Base-by-base conservation (phyloP, 2,888 invertebrate species). In the Microctonus hyperodae region DNA sequence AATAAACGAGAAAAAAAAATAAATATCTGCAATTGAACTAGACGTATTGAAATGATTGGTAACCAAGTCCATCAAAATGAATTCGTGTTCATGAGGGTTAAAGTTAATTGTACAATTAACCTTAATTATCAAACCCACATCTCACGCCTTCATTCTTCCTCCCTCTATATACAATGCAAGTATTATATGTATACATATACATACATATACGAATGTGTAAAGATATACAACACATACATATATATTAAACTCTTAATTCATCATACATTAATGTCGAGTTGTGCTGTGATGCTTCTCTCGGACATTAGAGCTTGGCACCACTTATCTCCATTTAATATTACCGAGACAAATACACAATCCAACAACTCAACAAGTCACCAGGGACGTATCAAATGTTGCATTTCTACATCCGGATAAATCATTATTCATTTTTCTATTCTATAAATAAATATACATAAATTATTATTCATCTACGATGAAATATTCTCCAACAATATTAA, bases 31-130 rank as follows among this genome's bases (percentile, higher is more conserved):
- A 44, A 44, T 44, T 44, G 44, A 16, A 44, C 44, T 44, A 44
- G 44, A n/a, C 16, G n/a, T n/a, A 44, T 44, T 44, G 16, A 44
- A 44, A 44, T 44, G 60, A 10, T 16, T 51, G 23, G n/a, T 44
- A 20, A 37, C 25, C 55, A 33, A 55, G 31, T 55, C 31, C 25
- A 55, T 55, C 28, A 55, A 16, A 55, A 31, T n/a, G 53, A 16
- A 55, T 28, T 33, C 55, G 20, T 20, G 50, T 35, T 44, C 44
- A 16, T 44, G 16, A 44, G 44, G 68, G 63, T 68, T 60, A 56
- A 65, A 72, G 73, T 74, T 72, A 73, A 74, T 73, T 68, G 68
- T 70, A 68, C 70, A 72, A 73, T 74, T 74, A 73, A 72, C 73
- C 72, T 72, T 72, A 72, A 73, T 74, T 72, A 74, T 73, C 62